Base-by-base conservation (phyloP, 1,140 invertebrate genomes). In the Phymorhynchus buccinoides region DNA sequence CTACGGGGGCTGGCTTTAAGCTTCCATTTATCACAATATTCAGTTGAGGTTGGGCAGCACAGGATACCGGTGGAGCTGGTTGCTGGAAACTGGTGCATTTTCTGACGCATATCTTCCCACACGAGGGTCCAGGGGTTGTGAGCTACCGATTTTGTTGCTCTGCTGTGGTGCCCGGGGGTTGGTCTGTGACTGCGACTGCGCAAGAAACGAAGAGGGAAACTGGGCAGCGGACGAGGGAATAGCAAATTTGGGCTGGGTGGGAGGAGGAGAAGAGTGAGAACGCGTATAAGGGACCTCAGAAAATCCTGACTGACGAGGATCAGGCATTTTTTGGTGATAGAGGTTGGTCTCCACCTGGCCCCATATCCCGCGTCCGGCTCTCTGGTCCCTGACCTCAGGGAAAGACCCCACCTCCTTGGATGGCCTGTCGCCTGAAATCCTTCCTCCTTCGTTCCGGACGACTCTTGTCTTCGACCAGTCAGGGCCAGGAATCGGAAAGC, bases 11-110 rank as follows among this genome's bases (percentile, higher is more conserved):
- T n/a, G n/a, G n/a, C n/a, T n/a, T n/a, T n/a, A n/a, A n/a, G n/a
- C n/a, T n/a, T n/a, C n/a, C n/a, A n/a, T n/a, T n/a, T n/a, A n/a
- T n/a, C n/a, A n/a, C n/a, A n/a, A n/a, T n/a, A n/a, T n/a, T n/a
- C n/a, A n/a, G n/a, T n/a, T n/a, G n/a, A 79, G 77, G 3, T 52
- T 52, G 32, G 77, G 77, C n/a, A 79, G 77, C 41, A 52, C 77
- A 14, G 42, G 27, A n/a, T 52, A 79, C 42, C 52, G n/a, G 3
- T 7, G 22, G 77, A 79, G 52, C 4, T 16, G 27, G n/a, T 48
- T 48, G 42, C 2, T 42, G 3, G 75, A 78, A 22, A 39, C 30
- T 39, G 9, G 42, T 1, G 14, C 30, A 30, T 41, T 75, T 6
- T 52, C n/a, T 18, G 27, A 30, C 41, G 27, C 39, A n/a, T 22